Conservation (phyloP, 2,888 invertebrate genomes). For the Terebella lapidaria region DNA sequence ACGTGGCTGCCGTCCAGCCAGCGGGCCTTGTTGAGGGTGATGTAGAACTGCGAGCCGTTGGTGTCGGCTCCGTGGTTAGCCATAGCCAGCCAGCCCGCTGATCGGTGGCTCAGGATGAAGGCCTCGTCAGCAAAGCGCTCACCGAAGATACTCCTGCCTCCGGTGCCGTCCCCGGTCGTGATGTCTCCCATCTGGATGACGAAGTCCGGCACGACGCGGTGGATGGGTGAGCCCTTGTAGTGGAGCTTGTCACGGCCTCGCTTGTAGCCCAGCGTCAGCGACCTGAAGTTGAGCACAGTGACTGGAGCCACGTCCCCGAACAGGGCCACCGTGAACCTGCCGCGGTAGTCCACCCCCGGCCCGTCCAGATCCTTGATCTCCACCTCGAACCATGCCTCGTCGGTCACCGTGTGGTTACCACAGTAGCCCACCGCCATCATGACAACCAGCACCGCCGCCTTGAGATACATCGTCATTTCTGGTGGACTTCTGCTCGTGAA, state of each 20-base stretch:
- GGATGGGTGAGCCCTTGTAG: slow-evolving; percentile 45
- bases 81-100: slow-evolving; percentile 50
- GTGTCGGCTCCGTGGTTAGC: slow-evolving; percentile 51
- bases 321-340: too few species aligned
- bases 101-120: slow-evolving; percentile 45
- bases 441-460: too few species aligned
- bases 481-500: too few species aligned
- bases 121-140: slow-evolving; percentile 41
- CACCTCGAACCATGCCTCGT: too few species aligned
- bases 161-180: slow-evolving; percentile 48
- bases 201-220: slow-evolving; percentile 51
- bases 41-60: slow-evolving; percentile 53
- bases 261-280: slow-evolving; percentile 43
- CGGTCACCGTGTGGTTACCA: slow-evolving; percentile 41
- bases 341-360: too few species aligned
- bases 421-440: too few species aligned
- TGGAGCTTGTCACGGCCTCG: slow-evolving; percentile 24
- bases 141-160: slow-evolving; percentile 49
- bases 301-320: slow-evolving; percentile 50
- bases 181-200: too few species aligned
- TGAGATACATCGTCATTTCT: too few species aligned
- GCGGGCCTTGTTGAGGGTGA: too few species aligned
- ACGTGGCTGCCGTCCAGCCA: too few species aligned
- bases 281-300: slow-evolving; percentile 46
- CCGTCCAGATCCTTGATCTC: too few species aligned